Percentiles rank a stretch among this genome's conserved stretches.
phyloP scores from a whole-genome alignment of 2,797 vertebrate genomes.

The Micrastur ruficollis region DNA sequence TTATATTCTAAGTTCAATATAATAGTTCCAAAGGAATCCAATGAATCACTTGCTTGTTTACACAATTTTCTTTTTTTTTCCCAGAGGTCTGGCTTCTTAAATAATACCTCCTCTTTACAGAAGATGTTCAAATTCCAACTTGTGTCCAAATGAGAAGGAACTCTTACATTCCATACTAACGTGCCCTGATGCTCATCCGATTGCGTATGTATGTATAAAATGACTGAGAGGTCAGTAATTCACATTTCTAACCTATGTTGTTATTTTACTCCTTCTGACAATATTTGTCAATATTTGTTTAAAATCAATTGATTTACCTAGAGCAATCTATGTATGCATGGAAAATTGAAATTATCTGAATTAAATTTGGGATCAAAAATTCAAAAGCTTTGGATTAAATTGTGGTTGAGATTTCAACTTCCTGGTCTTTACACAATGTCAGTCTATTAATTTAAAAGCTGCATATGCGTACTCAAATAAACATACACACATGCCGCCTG shows the following conservation, averaged over 20 bases:
- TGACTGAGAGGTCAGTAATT: background rate
- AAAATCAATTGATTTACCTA: background rate
- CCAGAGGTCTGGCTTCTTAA: background rate
- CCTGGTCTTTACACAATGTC: background rate
- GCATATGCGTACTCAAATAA: slow-evolving; percentile 6
- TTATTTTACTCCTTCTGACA: background rate
- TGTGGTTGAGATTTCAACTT: background rate
- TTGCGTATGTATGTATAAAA: background rate
- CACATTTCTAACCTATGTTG: background rate
- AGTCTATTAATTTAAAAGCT: slow-evolving; percentile 43
- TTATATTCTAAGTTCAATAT: slow-evolving; percentile 40
- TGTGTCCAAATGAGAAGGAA: background rate
- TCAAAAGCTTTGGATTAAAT: slow-evolving; percentile 25
- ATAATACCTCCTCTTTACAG: background rate
- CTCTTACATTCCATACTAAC: background rate
- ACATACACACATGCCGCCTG: background rate
- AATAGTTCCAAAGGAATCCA: slow-evolving; percentile 15
- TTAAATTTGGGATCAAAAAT: slow-evolving; percentile 10
- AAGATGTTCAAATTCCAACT: background rate
- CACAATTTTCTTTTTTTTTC: background rate
- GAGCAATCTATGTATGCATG: background rate
- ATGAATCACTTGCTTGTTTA: slow-evolving; percentile 24
- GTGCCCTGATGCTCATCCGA: background rate
- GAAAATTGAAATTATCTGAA: background rate
- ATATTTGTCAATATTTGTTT: background rate